Conservation (phyloP, 2,888 invertebrate genomes). For the Xestia rhomboidea region DNA sequence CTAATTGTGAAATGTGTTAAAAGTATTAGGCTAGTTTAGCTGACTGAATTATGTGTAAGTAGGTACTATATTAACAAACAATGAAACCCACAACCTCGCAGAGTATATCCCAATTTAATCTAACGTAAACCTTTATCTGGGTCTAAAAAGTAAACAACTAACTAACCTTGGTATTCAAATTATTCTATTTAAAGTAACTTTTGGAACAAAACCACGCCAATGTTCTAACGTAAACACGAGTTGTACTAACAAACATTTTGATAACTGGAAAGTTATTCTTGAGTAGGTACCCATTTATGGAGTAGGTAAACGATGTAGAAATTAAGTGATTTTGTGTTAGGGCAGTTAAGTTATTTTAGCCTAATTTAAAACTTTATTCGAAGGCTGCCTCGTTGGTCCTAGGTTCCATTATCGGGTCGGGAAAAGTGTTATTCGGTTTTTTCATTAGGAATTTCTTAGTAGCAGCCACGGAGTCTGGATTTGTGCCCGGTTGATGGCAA, state of each 20-base stretch:
- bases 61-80: slow-evolving; percentile 1
- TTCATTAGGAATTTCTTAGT: no score
- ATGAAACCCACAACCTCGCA: neutral
- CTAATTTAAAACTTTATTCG: no score
- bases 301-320: neutral
- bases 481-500: no score
- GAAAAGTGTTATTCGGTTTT: no score
- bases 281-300: neutral
- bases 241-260: slow-evolving; percentile 30
- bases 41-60: neutral
- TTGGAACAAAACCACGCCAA: slow-evolving; percentile 3
- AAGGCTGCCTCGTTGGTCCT: no score
- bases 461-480: no score
- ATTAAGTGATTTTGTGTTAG: neutral
- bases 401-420: no score
- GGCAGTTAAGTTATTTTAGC: neutral
- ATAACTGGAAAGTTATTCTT: slow-evolving; percentile 30
- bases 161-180: slow-evolving; percentile 11
- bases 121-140: slow-evolving; percentile 2
- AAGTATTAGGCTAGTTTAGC: neutral
- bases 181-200: slow-evolving; percentile 33
- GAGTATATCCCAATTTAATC: slow-evolving; percentile 9
- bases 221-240: slow-evolving; percentile 15
- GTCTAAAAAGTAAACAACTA: slow-evolving; percentile 26
- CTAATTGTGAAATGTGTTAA: no score